Conservation (phyloP, 2,888 invertebrate genomes). For the Hydrotaea diabolus region DNA sequence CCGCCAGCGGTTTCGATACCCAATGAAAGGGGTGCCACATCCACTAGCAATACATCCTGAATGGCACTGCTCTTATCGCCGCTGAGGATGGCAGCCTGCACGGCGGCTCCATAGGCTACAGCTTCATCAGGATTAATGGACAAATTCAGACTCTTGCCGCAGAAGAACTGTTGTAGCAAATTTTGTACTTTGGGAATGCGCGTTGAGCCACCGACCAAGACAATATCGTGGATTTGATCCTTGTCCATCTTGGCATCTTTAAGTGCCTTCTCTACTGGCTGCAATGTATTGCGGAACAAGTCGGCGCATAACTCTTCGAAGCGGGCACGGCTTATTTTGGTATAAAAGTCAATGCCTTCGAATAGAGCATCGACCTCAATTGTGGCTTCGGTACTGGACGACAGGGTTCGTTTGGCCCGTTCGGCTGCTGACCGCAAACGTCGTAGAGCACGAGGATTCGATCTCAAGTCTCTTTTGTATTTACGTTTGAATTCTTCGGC, state of each 20-base stretch:
- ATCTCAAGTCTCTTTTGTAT: slow-evolving; percentile 86
- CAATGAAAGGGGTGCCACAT: slow-evolving; percentile 86
- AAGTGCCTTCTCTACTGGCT: slow-evolving; percentile 89
- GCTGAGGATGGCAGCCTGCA: slow-evolving; percentile 87
- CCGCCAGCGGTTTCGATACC: slow-evolving; percentile 91
- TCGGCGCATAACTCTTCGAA: slow-evolving; percentile 88
- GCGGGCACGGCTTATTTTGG: slow-evolving; percentile 86
- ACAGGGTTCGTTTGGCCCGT: slow-evolving; percentile 88
- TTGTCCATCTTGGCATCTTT: slow-evolving; percentile 90
- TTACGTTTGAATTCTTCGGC: slow-evolving; percentile 92
- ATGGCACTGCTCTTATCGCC: slow-evolving; percentile 87
- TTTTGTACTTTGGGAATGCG: slow-evolving; percentile 90
- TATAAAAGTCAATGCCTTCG: slow-evolving; percentile 88
- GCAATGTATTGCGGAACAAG: slow-evolving; percentile 86
- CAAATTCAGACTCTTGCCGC: slow-evolving; percentile 86
- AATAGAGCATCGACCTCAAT: slow-evolving; percentile 88
- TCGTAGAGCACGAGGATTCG: slow-evolving; percentile 85
- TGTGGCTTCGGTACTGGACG: slow-evolving; percentile 88
- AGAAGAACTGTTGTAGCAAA: slow-evolving; percentile 88
- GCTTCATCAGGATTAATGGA: slow-evolving; percentile 91
- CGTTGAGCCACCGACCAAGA: slow-evolving; percentile 90
- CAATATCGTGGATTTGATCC: slow-evolving; percentile 87
- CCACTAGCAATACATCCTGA: slow-evolving; percentile 87
- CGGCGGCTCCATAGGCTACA: slow-evolving; percentile 89
- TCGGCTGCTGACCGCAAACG: slow-evolving; percentile 89